These are phyloP conservation scores for Volucella inflata DNA, from an alignment of 2,888 invertebrate species.

Conservation along the genomic window DNA sequence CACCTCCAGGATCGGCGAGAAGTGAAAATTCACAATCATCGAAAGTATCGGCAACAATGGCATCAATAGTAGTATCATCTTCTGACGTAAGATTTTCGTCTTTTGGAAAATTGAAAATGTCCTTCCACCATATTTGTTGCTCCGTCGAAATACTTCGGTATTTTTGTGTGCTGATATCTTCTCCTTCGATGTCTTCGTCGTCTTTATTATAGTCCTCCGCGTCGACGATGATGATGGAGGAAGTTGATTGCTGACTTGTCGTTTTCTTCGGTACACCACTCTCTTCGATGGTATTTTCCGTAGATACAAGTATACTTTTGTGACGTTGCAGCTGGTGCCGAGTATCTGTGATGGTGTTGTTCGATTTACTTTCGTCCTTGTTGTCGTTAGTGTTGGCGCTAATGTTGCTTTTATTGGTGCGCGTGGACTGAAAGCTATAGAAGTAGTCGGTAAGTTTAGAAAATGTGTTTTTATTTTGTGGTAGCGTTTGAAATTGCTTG, in stretches of 20 bases:
- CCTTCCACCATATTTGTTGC: constrained; percentile 48
- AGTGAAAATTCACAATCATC: constrained; percentile 53
- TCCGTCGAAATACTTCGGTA: constrained; percentile 38
- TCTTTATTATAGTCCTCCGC: constrained; percentile 5
- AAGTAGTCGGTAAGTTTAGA: constrained; percentile 46
- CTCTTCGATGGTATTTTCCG: constrained; percentile 40
- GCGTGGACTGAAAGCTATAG: constrained; percentile 44
- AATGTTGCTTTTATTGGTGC: constrained; percentile 15
- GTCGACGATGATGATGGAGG: neutral
- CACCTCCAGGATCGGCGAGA: constrained; percentile 33
- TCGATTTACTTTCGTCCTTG: constrained; percentile 21
- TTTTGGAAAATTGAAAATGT: constrained; percentile 51
- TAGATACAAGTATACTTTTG: constrained; percentile 26
- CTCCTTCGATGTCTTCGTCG: constrained; percentile 52
- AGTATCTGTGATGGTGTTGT: constrained; percentile 12
- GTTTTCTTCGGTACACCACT: constrained; percentile 18
- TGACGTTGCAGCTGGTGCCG: constrained; percentile 52
- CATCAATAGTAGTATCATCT: constrained; percentile 46
- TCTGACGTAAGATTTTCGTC: constrained; percentile 50
- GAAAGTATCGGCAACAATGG: constrained; percentile 40
- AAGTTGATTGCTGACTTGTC: constrained; percentile 20
- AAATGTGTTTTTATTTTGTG: constrained; percentile 44
- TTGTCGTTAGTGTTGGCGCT: neutral
- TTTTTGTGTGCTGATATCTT: constrained; percentile 48
- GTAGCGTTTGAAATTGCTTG: constrained; percentile 42